Conservation (phyloP, 2,888 invertebrate species). For the Salpingus planirostris region DNA sequence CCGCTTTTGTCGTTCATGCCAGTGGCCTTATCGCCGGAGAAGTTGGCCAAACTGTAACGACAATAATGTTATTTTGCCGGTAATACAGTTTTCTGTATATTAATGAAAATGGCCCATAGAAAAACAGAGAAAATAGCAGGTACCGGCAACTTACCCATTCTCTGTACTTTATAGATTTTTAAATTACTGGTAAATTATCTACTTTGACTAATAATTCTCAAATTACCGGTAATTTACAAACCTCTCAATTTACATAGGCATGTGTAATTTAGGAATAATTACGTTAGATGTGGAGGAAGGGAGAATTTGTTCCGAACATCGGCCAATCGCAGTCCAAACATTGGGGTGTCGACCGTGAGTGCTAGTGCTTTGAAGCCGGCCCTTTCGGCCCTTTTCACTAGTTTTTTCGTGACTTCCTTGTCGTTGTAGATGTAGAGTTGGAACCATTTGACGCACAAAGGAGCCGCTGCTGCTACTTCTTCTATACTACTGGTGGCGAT, state of each 20-base stretch:
- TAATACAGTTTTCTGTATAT: no score
- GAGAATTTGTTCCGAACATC: constrained; percentile 79
- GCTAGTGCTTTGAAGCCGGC: constrained; percentile 82
- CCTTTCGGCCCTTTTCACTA: constrained; percentile 70
- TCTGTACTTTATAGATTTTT: no score
- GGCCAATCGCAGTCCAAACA: constrained; percentile 73
- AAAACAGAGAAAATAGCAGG: no score
- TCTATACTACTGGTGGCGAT: constrained; percentile 81
- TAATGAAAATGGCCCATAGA: no score
- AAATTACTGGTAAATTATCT: no score
- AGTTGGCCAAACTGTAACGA: constrained; percentile 65
- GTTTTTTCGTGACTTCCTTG: constrained; percentile 57
- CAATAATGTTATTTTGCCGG: no score
- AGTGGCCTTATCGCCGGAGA: constrained; percentile 48
- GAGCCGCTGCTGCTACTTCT: constrained; percentile 72
- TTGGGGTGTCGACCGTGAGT: constrained; percentile 80
- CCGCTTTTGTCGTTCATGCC: constrained; percentile 40
- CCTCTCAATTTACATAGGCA: no score
- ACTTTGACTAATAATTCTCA: no score
- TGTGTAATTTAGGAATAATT: no score
- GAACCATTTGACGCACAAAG: constrained; percentile 75
- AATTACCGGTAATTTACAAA: no score
- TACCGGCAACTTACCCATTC: no score
- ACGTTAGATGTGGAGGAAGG: constrained; percentile 72
- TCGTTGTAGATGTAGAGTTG: constrained; percentile 86